phyloP scores from a whole-genome alignment of 2,888 invertebrate genomes.

The Actias luna region DNA sequence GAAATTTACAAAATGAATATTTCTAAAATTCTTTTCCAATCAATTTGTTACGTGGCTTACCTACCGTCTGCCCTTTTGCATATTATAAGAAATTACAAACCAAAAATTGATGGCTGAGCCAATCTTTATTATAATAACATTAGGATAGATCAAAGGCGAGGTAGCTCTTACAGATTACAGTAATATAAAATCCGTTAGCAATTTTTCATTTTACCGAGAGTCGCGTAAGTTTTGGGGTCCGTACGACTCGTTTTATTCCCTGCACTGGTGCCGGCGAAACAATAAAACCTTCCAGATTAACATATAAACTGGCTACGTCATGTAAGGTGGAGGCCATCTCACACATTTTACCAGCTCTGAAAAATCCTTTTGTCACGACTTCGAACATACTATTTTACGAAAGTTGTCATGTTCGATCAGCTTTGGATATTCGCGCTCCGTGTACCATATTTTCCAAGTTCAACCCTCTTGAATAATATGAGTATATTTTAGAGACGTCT shows the following conservation, averaged over 20 bases:
- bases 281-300: constrained; percentile 51
- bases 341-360: not conserved
- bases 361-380: not conserved
- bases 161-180: not conserved
- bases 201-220: constrained; percentile 19
- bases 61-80: too few species aligned
- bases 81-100: not conserved
- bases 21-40: too few species aligned
- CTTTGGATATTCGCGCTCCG: not conserved
- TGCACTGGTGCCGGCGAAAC: constrained; percentile 37
- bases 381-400: not conserved
- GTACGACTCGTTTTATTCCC: constrained; percentile 34
- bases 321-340: not conserved
- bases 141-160: not conserved
- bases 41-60: too few species aligned
- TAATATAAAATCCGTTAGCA: constrained; percentile 8
- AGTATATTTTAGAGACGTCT: not conserved
- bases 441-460: not conserved
- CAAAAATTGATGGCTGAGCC: not conserved
- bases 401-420: not conserved
- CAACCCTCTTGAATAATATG: constrained; percentile 12
- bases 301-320: constrained; percentile 44
- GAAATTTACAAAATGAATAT: too few species aligned
- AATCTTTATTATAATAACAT: not conserved
- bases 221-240: constrained; percentile 21